Evolutionary conservation across 2,113 vertebrate species (phyloP).

Genomic region (Gasterosteus aculeatus): DNA sequence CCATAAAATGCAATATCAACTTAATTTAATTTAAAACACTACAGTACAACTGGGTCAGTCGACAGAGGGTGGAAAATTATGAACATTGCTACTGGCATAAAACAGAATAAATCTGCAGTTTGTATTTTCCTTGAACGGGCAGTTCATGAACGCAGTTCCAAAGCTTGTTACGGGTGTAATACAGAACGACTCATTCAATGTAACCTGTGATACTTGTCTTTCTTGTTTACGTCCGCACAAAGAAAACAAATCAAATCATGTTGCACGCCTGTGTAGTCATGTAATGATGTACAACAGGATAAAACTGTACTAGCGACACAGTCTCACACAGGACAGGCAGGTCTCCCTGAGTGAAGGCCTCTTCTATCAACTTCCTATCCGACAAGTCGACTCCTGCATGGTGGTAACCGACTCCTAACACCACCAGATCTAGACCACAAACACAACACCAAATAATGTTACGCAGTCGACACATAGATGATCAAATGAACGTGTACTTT

Average conservation of each 20-base stretch:
- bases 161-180: not conserved
- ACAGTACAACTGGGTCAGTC: not conserved
- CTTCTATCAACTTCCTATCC: conserved; percentile 92
- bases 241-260: not conserved
- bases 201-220: conserved; percentile 14
- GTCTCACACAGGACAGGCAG: conserved; percentile 95
- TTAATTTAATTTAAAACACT: not conserved
- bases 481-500: not conserved
- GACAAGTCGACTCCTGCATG: conserved; percentile 93
- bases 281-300: conserved; percentile 12
- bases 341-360: conserved; percentile 88
- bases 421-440: conserved; percentile 85
- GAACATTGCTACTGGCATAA: not conserved
- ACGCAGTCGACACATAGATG: not conserved
- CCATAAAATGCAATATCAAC: not conserved
- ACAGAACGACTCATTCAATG: not conserved
- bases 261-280: not conserved
- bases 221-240: conserved; percentile 14
- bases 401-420: conserved; percentile 91
- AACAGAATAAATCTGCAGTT: not conserved
- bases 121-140: not conserved
- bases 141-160: not conserved
- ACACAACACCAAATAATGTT: conserved; percentile 14
- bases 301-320: conserved; percentile 7
- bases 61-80: not conserved